Evolutionary conservation across 2,113 vertebrate species (phyloP), one percentile per base, ranked within the genome.

Genomic region (Sceloporus undulatus): DNA sequence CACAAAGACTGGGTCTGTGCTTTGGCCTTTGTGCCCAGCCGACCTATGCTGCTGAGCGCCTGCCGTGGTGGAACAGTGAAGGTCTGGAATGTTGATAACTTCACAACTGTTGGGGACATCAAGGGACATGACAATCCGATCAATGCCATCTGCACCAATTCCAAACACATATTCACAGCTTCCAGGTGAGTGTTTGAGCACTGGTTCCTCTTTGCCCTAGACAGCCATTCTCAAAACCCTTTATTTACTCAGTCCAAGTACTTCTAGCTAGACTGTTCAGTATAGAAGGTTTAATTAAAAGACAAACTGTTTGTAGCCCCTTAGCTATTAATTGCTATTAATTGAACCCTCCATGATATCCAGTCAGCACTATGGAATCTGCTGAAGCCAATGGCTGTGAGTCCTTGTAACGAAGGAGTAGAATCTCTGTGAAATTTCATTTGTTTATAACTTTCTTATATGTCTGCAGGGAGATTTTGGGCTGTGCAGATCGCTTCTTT

Each of bases 1-100:
- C 99, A 99, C 94, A 99, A 99, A 90, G 99, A 99, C 94, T 99
- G 99, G 99, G 98, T 99, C 34, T 99, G 98, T 13, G 98, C 98
- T 7, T 96, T 99, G 96, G 98, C 98, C 21, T 98, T 98, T 0
- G 98, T 99, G 56, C 98, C 99, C 0, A 97, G 98, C 4, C 97
- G 98, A 18, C 98, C 98, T 91, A 98, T 99, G 98, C 96, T 99
- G 95, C 97, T 99, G 90, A 99, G 98, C 0, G 98, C 95, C 95
- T 99, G 98, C 93, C 97, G 99, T 0, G 98, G 97, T 0, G 99
- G 99, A 19, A 90, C 98, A 96, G 95, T 99, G 92, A 99, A 99
- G 82, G 98, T 99, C 74, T 99, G 99, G 99, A 99, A 99, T 0
- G 98, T 99, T 82, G 99, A 99, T 82, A 99, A 96, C 96, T 99